A percentile compares a stretch with the other conserved stretches of the same genome.
phyloP scores from a whole-genome alignment of 2,888 invertebrate species.

The Macroteleia sp. region DNA sequence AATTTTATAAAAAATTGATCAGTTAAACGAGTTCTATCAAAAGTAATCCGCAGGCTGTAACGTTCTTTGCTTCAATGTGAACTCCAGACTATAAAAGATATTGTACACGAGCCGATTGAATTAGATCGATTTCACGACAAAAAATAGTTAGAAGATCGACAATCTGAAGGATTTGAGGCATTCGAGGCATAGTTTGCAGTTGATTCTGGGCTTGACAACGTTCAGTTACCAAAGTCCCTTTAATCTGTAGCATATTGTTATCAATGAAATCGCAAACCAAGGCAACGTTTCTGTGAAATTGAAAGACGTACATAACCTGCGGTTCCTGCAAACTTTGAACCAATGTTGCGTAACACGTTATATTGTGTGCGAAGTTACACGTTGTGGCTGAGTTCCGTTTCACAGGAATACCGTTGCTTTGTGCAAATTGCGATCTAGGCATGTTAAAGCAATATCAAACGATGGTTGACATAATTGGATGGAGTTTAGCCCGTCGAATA shows the following conservation, averaged over 20 bases:
- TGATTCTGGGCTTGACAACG: slow-evolving; percentile 46
- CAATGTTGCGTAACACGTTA: slow-evolving; percentile 52
- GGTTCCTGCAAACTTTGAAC: slow-evolving; percentile 40
- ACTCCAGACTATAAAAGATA: too few species aligned
- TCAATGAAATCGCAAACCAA: slow-evolving; percentile 43
- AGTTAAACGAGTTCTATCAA: too few species aligned
- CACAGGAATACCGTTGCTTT: slow-evolving; percentile 46
- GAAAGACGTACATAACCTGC: slow-evolving; percentile 53
- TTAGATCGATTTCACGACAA: too few species aligned
- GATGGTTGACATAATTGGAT: slow-evolving; percentile 52
- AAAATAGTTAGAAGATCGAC: too few species aligned
- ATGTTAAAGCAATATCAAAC: slow-evolving; percentile 59
- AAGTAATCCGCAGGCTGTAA: too few species aligned
- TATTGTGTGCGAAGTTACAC: slow-evolving; percentile 55
- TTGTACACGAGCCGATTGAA: too few species aligned
- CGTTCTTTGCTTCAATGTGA: too few species aligned
- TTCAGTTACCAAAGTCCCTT: slow-evolving; percentile 44
- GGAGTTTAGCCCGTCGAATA: slow-evolving; percentile 21
- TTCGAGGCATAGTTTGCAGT: too few species aligned
- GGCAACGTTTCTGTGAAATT: slow-evolving; percentile 48
- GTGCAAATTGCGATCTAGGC: slow-evolving; percentile 58
- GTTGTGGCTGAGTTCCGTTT: slow-evolving; percentile 50
- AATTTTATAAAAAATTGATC: too few species aligned
- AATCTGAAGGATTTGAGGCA: too few species aligned
- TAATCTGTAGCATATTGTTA: slow-evolving; percentile 52